Base-by-base conservation (phyloP, 2,797 vertebrate genomes). In the Falco columbarius region DNA sequence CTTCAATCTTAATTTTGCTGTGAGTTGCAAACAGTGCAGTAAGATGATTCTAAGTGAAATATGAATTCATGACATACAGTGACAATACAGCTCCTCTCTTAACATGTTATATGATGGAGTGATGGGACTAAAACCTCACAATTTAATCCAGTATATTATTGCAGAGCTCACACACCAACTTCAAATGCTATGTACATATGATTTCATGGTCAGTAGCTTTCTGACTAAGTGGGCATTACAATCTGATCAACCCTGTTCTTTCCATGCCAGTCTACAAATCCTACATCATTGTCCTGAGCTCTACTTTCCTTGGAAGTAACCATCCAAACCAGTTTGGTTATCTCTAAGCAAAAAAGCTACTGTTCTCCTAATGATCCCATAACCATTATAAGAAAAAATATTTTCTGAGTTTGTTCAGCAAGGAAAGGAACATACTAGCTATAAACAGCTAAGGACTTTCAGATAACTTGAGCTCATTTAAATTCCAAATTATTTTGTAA, bases 131-230 rank as follows among this genome's bases (percentile, higher is more conserved):
- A 38, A 49, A 17, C 12, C 24, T 61, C 11, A 42, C 22, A 8
- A 8, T n/a, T 86, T 74, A 12, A n/a, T 56, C 8, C 34, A 40
- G 20, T 15, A 6, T 42, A 30, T n/a, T 27, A 12, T 27, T 70
- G 46, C 40, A 65, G 46, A 77, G 12, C 26, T 86, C 42, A 23
- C 20, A 11, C 4, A 15, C 7, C 32, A n/a, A 0, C 3, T 55
- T 55, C 23, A 52, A 17, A 70, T 52, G 17, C n/a, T 36, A 23
- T 0, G 1, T 27, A 56, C 14, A 2, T 38, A 4, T 12, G 16
- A 38, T 29, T 72, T 58, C 14, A 24, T 36, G 34, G 38, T 40
- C 34, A 42, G n/a, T 17, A 66, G 32, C n/a, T 49, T 52, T 82
- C 23, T 62, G 32, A 58, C 10, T 36, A 65, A 66, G 24, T 27